Conservation (phyloP, 2,113 vertebrate genomes). For the Equus quagga region DNA sequence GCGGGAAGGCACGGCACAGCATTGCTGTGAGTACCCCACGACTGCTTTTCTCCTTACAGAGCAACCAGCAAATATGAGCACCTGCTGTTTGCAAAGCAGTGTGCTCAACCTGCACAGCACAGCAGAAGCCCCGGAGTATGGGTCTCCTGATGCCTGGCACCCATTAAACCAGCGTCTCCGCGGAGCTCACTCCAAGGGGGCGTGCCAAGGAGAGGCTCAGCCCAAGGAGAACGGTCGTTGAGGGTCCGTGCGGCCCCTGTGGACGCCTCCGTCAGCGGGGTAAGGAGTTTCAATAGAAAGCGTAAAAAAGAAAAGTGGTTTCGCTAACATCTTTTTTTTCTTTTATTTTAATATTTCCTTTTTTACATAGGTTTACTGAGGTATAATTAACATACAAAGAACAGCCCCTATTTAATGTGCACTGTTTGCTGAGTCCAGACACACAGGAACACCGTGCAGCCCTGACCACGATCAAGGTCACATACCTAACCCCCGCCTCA, state of each 20-base stretch:
- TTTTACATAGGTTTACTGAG: not conserved
- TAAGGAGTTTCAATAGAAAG: not conserved
- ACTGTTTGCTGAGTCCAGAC: not conserved
- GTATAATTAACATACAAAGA: not conserved
- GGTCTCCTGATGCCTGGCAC: not conserved
- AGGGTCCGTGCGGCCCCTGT: not conserved
- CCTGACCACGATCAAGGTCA: not conserved
- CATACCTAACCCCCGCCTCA: too few relatives aligned
- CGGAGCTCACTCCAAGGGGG: not conserved
- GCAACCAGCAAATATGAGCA: not conserved
- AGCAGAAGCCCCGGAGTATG: rapidly evolving
- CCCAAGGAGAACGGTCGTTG: not conserved
- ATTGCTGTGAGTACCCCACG: not conserved
- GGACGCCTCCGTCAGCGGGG: not conserved
- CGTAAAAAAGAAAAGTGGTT: not conserved
- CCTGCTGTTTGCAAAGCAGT: not conserved
- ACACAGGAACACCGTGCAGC: too few relatives aligned
- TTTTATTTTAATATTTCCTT: not conserved
- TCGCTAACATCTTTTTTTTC: not conserved
- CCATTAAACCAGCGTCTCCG: not conserved
- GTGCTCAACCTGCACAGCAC: not conserved
- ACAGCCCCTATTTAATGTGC: too few relatives aligned
- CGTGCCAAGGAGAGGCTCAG: not conserved
- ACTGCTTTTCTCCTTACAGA: too few relatives aligned
- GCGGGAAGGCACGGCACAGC: rapidly evolving